phyloP scores from a whole-genome alignment of 2,888 invertebrate species.

The Pollenia labialis region DNA sequence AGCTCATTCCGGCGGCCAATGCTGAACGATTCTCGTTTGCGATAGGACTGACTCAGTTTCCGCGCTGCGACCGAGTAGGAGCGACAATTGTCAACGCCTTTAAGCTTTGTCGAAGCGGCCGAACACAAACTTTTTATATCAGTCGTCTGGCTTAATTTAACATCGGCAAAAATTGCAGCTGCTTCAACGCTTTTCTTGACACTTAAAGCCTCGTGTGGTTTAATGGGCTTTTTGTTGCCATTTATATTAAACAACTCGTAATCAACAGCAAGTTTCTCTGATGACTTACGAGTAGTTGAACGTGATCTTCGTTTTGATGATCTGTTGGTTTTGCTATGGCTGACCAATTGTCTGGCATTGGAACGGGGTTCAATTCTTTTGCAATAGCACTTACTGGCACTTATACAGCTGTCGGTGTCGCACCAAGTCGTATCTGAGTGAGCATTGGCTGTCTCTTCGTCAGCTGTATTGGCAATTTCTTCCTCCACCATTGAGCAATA shows the following conservation, averaged over 20 bases:
- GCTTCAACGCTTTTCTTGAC: slow-evolving; percentile 95
- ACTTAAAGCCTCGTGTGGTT: slow-evolving; percentile 89
- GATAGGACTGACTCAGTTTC: slow-evolving; percentile 75
- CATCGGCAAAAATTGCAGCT: slow-evolving; percentile 93
- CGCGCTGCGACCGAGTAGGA: slow-evolving; percentile 77
- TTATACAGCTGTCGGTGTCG: slow-evolving; percentile 93
- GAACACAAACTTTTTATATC: slow-evolving; percentile 86
- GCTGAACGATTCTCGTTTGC: slow-evolving; percentile 79
- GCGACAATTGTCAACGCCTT: slow-evolving; percentile 76
- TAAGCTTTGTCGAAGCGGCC: slow-evolving; percentile 47
- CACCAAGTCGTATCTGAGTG: slow-evolving; percentile 86
- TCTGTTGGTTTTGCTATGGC: slow-evolving; percentile 54
- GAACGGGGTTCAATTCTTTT: slow-evolving; percentile 79
- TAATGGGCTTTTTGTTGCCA: slow-evolving; percentile 86
- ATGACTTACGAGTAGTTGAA: slow-evolving; percentile 80
- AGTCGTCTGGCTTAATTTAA: slow-evolving; percentile 89
- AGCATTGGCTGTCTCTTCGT: slow-evolving; percentile 84
- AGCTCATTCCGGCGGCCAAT: slow-evolving; percentile 77
- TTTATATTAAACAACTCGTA: slow-evolving; percentile 88
- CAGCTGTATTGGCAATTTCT: slow-evolving; percentile 75
- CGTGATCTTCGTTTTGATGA: slow-evolving; percentile 79
- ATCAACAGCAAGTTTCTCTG: slow-evolving; percentile 90
- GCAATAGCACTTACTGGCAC: slow-evolving; percentile 95
- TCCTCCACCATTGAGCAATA: slow-evolving; percentile 87
- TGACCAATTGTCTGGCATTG: slow-evolving; percentile 24